Percentiles rank a stretch among this genome's conserved stretches.
These are phyloP conservation scores for Ceryle rudis DNA, from an alignment of 2,797 vertebrate species.

Conservation along the genomic window DNA sequence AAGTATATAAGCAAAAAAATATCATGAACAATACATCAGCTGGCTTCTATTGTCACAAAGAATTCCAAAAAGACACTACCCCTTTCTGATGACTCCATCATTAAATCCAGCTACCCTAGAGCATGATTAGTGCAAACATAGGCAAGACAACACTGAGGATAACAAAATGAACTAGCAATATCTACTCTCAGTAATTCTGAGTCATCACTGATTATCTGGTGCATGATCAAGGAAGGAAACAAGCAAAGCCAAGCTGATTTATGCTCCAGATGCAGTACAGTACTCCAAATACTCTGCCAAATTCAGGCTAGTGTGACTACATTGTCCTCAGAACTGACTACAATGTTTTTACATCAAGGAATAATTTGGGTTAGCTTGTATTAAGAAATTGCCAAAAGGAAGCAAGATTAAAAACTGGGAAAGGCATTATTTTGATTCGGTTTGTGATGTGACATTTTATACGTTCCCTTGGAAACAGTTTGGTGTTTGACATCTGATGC, in stretches of 20 bases:
- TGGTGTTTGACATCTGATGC: constrained; percentile 29
- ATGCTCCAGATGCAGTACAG: not conserved
- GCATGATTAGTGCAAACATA: not conserved
- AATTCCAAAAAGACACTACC: not conserved
- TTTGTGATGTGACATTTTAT: not conserved
- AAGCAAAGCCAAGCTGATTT: not conserved
- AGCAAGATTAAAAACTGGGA: not conserved
- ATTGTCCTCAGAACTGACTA: not conserved
- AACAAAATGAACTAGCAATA: not conserved
- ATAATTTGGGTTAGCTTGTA: not conserved
- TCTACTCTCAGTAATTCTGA: constrained; percentile 6
- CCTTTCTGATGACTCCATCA: not conserved
- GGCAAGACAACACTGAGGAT: not conserved
- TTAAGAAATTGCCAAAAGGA: not conserved
- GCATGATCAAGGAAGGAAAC: not conserved
- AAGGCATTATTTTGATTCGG: not conserved
- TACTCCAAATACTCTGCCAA: not conserved
- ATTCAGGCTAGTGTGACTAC: not conserved
- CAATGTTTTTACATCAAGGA: not conserved
- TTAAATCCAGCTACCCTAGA: constrained; percentile 1
- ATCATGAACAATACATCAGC: not conserved
- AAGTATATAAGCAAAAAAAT: constrained; percentile 41
- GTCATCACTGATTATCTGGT: constrained; percentile 18
- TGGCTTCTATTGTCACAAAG: constrained; percentile 3
- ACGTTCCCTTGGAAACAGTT: constrained; percentile 15